These are phyloP conservation scores for Todiramphus saurophagus DNA, from an alignment of 2,113 vertebrate species.

Conservation along the genomic window DNA sequence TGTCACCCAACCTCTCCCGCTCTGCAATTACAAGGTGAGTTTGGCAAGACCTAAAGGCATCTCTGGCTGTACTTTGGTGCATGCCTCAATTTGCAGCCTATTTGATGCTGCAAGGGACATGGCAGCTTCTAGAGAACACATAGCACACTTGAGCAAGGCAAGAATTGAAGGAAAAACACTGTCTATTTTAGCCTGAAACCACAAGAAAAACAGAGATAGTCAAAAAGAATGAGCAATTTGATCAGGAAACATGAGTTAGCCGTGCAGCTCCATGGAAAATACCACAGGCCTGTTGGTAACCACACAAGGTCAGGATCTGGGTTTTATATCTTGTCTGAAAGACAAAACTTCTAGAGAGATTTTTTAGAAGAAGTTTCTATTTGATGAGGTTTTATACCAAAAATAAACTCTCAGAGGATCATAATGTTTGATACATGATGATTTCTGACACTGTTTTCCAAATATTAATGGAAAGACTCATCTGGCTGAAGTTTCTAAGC, in stretches of 20 bases:
- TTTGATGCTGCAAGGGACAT: neutral
- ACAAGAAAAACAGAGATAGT: slow-evolving; percentile 2
- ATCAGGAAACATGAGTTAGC: slow-evolving; percentile 15
- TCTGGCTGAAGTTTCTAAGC: slow-evolving; percentile 5
- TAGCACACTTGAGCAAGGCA: neutral
- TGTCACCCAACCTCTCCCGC: neutral
- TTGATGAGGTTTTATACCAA: neutral
- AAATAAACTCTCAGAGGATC: neutral
- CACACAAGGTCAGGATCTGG: neutral
- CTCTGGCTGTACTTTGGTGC: neutral
- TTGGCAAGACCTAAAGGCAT: neutral
- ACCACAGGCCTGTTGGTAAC: neutral
- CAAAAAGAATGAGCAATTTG: slow-evolving; percentile 8
- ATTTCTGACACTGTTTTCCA: slow-evolving; percentile 36
- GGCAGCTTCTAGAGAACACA: neutral
- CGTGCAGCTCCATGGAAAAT: slow-evolving; percentile 11
- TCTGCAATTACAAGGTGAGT: neutral
- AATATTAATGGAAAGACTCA: slow-evolving; percentile 11
- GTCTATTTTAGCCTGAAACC: slow-evolving; percentile 11
- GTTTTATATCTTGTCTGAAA: slow-evolving; percentile 21
- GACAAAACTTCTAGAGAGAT: neutral
- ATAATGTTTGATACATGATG: neutral
- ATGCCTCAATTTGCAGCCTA: neutral
- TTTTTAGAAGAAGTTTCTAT: neutral
- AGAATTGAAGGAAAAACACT: neutral